Percentiles rank a stretch among this genome's conserved stretches.
phyloP scores from a whole-genome alignment of 2,888 invertebrate genomes.

The Muscina levida region DNA sequence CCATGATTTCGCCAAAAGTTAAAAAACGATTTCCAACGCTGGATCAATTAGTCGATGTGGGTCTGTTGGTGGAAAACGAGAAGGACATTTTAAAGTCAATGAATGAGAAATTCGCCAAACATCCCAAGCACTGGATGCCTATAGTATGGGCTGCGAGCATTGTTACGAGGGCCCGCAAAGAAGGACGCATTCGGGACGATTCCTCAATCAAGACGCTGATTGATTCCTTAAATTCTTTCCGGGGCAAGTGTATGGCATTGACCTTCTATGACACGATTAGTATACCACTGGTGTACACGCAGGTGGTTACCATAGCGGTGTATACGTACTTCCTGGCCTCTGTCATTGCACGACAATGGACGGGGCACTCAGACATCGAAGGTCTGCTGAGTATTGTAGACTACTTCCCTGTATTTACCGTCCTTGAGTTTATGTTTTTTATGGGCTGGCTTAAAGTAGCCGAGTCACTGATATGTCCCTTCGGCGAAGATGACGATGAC shows the following conservation, averaged over 20 bases:
- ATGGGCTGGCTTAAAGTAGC: slow-evolving; percentile 96
- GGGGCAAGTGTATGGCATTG: slow-evolving; percentile 87
- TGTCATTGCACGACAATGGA: slow-evolving; percentile 92
- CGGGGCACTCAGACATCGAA: slow-evolving; percentile 80
- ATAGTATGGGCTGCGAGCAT: slow-evolving; percentile 95
- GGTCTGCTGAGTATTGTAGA: slow-evolving; percentile 81
- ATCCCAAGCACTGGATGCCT: slow-evolving; percentile 93
- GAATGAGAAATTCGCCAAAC: slow-evolving; percentile 86
- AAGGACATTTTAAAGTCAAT: slow-evolving; percentile 87
- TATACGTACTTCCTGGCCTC: slow-evolving; percentile 94
- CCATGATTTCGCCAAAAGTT: slow-evolving; percentile 92
- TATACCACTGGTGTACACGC: slow-evolving; percentile 90
- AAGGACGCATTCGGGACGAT: slow-evolving; percentile 92
- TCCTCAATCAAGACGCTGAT: slow-evolving; percentile 94
- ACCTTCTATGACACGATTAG: slow-evolving; percentile 87
- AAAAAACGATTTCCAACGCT: slow-evolving; percentile 93
- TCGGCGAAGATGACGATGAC: slow-evolving; percentile 94
- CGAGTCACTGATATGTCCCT: slow-evolving; percentile 93
- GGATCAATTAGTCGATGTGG: slow-evolving; percentile 90
- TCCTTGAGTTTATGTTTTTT: slow-evolving; percentile 91
- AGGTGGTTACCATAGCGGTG: slow-evolving; percentile 91
- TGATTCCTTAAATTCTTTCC: slow-evolving; percentile 90
- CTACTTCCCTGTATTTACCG: slow-evolving; percentile 91
- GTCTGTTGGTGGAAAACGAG: slow-evolving; percentile 89
- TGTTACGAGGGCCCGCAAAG: slow-evolving; percentile 91